A percentile compares a stretch with the other conserved stretches of the same genome.
phyloP scores from a whole-genome alignment of 1,140 invertebrate genomes.

The Ostrea denselamellosa region DNA sequence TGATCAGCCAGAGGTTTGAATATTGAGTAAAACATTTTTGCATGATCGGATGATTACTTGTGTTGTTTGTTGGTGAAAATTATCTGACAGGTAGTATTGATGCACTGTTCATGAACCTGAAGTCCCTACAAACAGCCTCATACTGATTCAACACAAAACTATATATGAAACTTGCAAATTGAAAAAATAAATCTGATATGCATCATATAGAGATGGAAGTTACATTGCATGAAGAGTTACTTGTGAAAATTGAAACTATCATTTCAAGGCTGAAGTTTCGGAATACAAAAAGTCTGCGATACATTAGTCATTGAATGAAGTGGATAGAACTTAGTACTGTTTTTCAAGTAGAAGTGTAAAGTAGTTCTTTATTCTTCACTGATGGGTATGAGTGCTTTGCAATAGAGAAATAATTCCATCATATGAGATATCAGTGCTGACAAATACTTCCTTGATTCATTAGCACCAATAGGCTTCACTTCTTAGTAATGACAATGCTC shows the following conservation, averaged over 20 bases:
- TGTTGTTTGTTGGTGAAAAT: neutral
- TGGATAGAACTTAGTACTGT: slow-evolving; percentile 23
- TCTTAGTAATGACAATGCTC: neutral
- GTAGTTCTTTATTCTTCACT: slow-evolving; percentile 27
- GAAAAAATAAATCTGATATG: neutral
- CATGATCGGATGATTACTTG: slow-evolving; percentile 20
- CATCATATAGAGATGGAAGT: neutral
- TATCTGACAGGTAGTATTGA: neutral
- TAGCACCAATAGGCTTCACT: slow-evolving; percentile 27
- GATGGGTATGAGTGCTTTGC: slow-evolving; percentile 36
- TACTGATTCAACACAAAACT: neutral
- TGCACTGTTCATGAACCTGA: neutral
- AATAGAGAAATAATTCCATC: slow-evolving; percentile 21
- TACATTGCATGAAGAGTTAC: slow-evolving; percentile 9
- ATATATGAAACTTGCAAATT: neutral
- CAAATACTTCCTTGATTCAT: slow-evolving; percentile 11
- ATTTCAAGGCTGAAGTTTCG: slow-evolving; percentile 12
- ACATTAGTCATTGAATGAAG: slow-evolving; percentile 29
- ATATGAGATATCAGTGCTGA: neutral
- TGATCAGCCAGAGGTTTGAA: slow-evolving; percentile 15
- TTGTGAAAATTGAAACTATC: slow-evolving; percentile 33
- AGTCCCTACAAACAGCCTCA: neutral
- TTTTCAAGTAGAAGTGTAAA: slow-evolving; percentile 31
- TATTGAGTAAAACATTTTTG: slow-evolving; percentile 9
- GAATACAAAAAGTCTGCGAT: slow-evolving; percentile 20